These are phyloP conservation scores for Pogonocichla stellata DNA, from an alignment of 2,113 vertebrate species.

Conservation along the genomic window DNA sequence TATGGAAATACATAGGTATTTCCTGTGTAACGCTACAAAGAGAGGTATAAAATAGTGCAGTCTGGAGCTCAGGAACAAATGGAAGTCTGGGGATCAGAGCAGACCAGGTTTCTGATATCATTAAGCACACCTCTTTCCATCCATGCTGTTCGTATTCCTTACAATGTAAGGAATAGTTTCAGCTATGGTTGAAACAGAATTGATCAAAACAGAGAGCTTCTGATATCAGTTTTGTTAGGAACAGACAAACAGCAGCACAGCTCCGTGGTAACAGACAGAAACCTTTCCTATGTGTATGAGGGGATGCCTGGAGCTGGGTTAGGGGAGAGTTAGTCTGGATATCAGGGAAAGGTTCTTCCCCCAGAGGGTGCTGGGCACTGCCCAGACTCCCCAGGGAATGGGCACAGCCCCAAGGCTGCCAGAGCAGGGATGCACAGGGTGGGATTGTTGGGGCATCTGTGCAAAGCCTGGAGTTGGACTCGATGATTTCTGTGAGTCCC, in stretches of 20 bases:
- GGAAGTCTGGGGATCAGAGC: neutral
- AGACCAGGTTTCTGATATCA: neutral
- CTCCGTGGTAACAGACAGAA: neutral
- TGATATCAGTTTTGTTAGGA: neutral
- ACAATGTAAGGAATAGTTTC: neutral
- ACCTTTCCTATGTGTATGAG: rapidly evolving
- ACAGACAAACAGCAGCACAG: neutral
- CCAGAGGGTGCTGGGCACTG: neutral
- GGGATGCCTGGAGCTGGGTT: neutral
- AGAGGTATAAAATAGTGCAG: neutral
- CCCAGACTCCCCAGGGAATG: neutral
- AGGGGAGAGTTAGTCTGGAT: rapidly evolving
- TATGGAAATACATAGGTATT: neutral
- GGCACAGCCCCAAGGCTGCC: rapidly evolving
- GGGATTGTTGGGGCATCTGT: no score
- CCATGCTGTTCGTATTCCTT: neutral
- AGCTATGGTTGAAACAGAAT: neutral
- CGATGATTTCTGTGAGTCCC: rapidly evolving
- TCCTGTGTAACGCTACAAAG: neutral
- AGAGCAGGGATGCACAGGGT: neutral
- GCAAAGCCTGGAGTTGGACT: neutral
- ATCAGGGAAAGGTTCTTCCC: neutral
- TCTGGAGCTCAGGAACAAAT: neutral
- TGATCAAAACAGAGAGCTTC: neutral
- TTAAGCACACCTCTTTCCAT: neutral